These are phyloP conservation scores for Halcyon smyrnensis DNA, from an alignment of 2,797 vertebrate genomes.

Conservation along the genomic window DNA sequence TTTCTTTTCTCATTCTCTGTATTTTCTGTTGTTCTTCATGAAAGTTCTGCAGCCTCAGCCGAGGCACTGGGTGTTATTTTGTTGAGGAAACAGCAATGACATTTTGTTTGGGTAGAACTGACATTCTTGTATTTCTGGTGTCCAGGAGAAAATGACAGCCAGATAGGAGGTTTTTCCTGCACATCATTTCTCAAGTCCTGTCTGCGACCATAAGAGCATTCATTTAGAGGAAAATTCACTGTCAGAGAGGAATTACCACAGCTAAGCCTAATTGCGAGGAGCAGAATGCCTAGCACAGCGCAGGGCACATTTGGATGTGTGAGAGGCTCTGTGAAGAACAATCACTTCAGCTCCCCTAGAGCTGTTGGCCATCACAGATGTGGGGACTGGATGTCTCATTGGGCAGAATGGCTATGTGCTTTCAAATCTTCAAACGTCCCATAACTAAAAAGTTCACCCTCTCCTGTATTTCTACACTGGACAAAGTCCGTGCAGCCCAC, in stretches of 20 bases:
- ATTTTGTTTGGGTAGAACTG: background rate
- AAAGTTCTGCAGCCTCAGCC: background rate
- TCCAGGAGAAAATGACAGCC: background rate
- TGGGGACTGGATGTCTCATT: background rate
- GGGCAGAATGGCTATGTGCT: background rate
- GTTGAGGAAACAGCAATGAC: background rate
- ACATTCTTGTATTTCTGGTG: background rate
- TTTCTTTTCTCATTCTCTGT: background rate
- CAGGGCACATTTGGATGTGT: background rate
- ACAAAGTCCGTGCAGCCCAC: background rate
- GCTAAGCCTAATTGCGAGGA: background rate
- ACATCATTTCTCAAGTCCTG: background rate
- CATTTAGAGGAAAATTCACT: background rate
- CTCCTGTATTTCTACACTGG: background rate
- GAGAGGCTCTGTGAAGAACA: background rate
- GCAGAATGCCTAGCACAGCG: background rate
- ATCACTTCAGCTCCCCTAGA: background rate
- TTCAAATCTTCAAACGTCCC: background rate
- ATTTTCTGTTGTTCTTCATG: background rate
- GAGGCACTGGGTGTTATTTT: conserved; percentile 3
- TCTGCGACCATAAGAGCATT: background rate
- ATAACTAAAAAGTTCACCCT: background rate
- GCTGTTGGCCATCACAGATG: background rate
- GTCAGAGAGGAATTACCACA: background rate
- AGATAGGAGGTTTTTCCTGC: background rate